These are phyloP conservation scores for Dendrolimus houi DNA, from an alignment of 2,888 invertebrate species.

Conservation along the genomic window DNA sequence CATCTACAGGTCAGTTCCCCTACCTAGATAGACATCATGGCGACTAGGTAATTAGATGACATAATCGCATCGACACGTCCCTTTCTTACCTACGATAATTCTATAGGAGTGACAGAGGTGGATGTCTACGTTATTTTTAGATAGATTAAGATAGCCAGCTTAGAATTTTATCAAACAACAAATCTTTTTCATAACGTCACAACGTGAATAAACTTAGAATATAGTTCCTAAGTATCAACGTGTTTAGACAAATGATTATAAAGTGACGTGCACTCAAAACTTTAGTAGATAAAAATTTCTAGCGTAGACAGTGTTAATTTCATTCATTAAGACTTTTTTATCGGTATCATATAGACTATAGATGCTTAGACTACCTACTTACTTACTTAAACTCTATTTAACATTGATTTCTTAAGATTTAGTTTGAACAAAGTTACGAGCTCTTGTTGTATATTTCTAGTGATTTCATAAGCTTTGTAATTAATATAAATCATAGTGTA, in stretches of 20 bases:
- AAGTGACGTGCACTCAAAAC: not conserved
- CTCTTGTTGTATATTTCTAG: too few species aligned
- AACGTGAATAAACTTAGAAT: not conserved
- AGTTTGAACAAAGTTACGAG: too few species aligned
- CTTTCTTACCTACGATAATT: not conserved
- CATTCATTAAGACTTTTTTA: not conserved
- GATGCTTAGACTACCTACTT: too few species aligned
- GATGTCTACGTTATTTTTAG: not conserved
- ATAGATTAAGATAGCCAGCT: not conserved
- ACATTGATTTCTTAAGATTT: too few species aligned
- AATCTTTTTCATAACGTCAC: not conserved
- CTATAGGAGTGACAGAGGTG: not conserved
- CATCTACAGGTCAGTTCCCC: constrained; percentile 5
- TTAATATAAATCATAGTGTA: too few species aligned
- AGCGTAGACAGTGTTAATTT: not conserved
- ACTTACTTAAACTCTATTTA: too few species aligned
- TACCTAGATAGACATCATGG: constrained; percentile 4
- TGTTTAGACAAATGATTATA: not conserved
- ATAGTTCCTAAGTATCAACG: not conserved
- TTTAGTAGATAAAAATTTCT: not conserved
- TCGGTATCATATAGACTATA: too few species aligned
- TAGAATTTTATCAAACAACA: not conserved
- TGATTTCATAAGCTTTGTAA: too few species aligned
- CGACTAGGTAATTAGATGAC: constrained; percentile 5
- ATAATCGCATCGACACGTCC: constrained; percentile 1